phyloP scores from a whole-genome alignment of 2,888 invertebrate species.

The Dinocampus coccinellae region DNA sequence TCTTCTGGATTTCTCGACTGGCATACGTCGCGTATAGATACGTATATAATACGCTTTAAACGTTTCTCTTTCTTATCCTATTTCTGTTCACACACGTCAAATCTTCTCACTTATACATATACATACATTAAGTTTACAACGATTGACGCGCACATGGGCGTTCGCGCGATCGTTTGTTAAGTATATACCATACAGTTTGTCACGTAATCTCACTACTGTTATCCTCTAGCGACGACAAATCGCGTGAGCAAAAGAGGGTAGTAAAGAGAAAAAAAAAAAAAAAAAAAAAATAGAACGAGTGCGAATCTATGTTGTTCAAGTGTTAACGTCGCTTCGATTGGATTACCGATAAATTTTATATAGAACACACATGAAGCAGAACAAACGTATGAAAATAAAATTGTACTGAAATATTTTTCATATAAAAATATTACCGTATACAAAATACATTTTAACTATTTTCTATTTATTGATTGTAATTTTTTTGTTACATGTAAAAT shows the following conservation, averaged over 20 bases:
- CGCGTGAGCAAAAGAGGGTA: background rate
- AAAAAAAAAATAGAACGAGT: background rate
- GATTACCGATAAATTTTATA: background rate
- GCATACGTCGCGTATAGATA: conserved; percentile 1
- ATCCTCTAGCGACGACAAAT: conserved; percentile 10
- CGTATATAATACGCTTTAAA: background rate
- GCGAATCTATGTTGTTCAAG: background rate
- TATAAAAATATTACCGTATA: too few relatives aligned
- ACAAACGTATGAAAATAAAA: too few relatives aligned
- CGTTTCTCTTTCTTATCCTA: background rate
- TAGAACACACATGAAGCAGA: too few relatives aligned
- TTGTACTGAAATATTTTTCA: too few relatives aligned
- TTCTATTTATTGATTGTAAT: too few relatives aligned
- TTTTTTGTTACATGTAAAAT: too few relatives aligned
- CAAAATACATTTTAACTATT: too few relatives aligned
- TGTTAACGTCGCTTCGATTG: background rate
- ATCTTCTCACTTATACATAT: background rate
- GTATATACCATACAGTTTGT: background rate
- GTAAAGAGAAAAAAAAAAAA: background rate
- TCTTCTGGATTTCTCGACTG: conserved; percentile 50
- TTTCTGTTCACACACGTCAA: background rate
- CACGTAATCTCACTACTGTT: background rate
- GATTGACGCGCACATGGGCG: background rate
- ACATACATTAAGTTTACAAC: background rate
- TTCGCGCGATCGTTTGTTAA: background rate